Evolutionary conservation across 2,888 invertebrate genomes (phyloP).

Genomic region (Lathronympha strigana): DNA sequence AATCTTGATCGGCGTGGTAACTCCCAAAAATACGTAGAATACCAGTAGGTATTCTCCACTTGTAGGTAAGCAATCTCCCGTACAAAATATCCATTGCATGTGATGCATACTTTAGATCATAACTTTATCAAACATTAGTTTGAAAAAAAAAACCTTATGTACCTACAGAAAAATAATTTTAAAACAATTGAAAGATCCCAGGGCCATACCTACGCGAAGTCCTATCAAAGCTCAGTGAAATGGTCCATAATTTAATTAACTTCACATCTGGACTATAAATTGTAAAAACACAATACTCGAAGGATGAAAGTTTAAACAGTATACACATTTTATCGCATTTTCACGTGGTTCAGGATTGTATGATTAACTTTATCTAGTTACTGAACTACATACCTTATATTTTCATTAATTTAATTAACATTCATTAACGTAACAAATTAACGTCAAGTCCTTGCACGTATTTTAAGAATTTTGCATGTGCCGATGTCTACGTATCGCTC

Average conservation of each 20-base stretch:
- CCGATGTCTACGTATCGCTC: slow-evolving; percentile 16
- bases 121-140: background rate
- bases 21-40: background rate
- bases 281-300: too few species aligned
- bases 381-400: too few species aligned
- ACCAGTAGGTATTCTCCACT: background rate
- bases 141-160: too few species aligned
- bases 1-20: background rate
- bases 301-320: too few species aligned
- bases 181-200: background rate
- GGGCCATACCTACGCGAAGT: background rate
- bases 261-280: too few species aligned
- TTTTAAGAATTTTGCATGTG: background rate
- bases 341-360: too few species aligned
- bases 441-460: background rate
- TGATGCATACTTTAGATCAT: background rate
- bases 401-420: background rate
- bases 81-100: background rate
- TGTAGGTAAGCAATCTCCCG: too few species aligned
- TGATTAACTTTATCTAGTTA: too few species aligned
- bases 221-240: background rate
- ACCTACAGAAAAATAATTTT: background rate
- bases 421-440: background rate
- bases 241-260: background rate
- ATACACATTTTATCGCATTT: too few species aligned